Percentiles rank a stretch among this genome's conserved stretches.
These are phyloP conservation scores for Bombus cullumanus DNA, from an alignment of 1,140 invertebrate species.

Conservation along the genomic window DNA sequence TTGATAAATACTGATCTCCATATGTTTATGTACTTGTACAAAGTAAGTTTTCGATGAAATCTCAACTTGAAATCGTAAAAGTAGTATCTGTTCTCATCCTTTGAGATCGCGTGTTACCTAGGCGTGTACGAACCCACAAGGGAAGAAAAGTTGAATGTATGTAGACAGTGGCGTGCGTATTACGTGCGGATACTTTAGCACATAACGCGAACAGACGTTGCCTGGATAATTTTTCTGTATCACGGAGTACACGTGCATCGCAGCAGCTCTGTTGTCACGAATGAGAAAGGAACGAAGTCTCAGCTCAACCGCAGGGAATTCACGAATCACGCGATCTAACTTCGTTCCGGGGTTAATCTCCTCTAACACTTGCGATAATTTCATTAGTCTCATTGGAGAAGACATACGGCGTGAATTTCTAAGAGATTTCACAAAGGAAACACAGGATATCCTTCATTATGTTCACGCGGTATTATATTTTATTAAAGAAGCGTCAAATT, in stretches of 20 bases:
- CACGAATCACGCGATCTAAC: constrained; percentile 70
- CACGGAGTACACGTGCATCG: constrained; percentile 50
- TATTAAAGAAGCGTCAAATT: background rate
- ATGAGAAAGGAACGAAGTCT: constrained; percentile 58
- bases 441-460: background rate
- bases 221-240: constrained; percentile 43
- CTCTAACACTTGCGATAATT: constrained; percentile 71
- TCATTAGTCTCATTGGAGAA: constrained; percentile 64
- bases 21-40: background rate
- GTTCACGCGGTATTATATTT: background rate
- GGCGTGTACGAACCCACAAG: constrained; percentile 58
- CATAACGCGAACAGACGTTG: constrained; percentile 28
- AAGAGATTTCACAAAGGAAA: background rate
- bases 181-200: constrained; percentile 15
- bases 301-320: constrained; percentile 69
- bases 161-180: constrained; percentile 38
- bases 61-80: background rate
- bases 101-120: constrained; percentile 71
- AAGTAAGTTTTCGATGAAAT: background rate
- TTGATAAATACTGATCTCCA: background rate
- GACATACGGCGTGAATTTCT: background rate
- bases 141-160: constrained; percentile 41
- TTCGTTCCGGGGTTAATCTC: constrained; percentile 73
- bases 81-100: constrained; percentile 53
- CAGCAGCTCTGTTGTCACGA: constrained; percentile 63